Evolutionary conservation across 2,888 invertebrate species (phyloP), one percentile per base, ranked within the genome.

Genomic region (Microplitis deprimator): DNA sequence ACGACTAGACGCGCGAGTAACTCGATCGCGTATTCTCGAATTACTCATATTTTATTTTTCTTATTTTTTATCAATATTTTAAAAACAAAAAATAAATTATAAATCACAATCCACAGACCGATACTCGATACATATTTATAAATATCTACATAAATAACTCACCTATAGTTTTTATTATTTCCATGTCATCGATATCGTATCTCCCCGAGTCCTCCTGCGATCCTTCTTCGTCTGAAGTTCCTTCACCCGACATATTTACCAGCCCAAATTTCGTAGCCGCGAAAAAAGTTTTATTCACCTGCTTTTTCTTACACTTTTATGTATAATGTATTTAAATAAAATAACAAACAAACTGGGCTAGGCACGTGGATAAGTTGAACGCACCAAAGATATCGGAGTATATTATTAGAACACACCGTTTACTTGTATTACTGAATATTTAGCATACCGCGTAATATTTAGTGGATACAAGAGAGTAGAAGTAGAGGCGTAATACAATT

Each of bases 141-240:
- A 29, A 29, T 29, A 29, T 29, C 29, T 29, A 29, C 29, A 4
- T 29, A 3, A 29, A 29, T 4, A 29, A 92, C 95, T 94, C 89
- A 96, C 96, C 96, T 80, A 96, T 96, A 78, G 96, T 96, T 91
- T 96, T 96, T 84, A 96, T 93, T 84, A 96, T 95, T 89, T 96
- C 95, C 85, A 96, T 93, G 88, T 96, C 96, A 82, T 96, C 96
- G 83, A 96, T 90, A 86, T 93, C 92, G 85, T 93, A 94, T 29
- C 83, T 82, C 75, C 83, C 84, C 5, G 83, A 79, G 50, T 88
- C 86, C 76, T 88, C 88, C 80, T 87, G 88, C 13, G 86, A 88
- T 76, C 87, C 87, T 74, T 88, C 88, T 77, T 88, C 88, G 78
- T 88, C 88, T 10, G 87, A 87, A 38, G 82, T 83, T 73, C 84